Percentiles rank a stretch among this genome's conserved stretches.
Evolutionary conservation across 2,113 vertebrate species (phyloP).

Genomic region (Pelmatolapia mariae): DNA sequence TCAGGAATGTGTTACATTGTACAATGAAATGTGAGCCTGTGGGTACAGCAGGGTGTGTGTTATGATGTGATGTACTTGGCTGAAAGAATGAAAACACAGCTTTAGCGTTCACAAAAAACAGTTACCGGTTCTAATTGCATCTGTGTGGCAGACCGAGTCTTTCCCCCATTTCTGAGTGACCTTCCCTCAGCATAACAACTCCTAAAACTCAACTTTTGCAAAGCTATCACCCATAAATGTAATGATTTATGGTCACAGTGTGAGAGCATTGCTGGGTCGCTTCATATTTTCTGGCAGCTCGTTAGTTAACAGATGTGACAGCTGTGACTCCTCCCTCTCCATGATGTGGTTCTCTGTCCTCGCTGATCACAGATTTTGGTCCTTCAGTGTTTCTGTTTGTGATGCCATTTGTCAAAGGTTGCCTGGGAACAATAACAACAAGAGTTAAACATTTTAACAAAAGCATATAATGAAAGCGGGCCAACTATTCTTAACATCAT

Average conservation of each 20-base stretch:
- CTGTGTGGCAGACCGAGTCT: neutral
- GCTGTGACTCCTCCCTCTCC: constrained; percentile 4
- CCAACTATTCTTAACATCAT: neutral
- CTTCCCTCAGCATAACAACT: neutral
- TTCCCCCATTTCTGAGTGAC: neutral
- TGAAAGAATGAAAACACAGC: constrained; percentile 21
- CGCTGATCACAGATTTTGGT: neutral
- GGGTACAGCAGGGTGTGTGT: constrained; percentile 37
- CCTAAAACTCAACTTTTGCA: neutral
- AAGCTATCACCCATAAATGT: neutral
- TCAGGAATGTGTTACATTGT: constrained; percentile 15
- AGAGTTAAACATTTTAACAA: neutral
- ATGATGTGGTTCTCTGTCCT: neutral
- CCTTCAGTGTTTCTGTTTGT: neutral
- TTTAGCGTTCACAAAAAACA: neutral
- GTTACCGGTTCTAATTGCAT: neutral
- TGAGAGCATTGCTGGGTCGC: neutral
- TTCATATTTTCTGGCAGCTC: neutral
- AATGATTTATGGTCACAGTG: neutral
- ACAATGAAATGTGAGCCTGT: constrained; percentile 35
- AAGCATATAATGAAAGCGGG: rapidly evolving
- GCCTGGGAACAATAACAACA: neutral
- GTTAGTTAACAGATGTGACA: constrained; percentile 5
- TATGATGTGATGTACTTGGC: constrained; percentile 28
- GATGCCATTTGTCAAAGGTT: neutral